These are phyloP conservation scores for Toxotes chatareus DNA, from an alignment of 2,113 vertebrate genomes.

Conservation along the genomic window DNA sequence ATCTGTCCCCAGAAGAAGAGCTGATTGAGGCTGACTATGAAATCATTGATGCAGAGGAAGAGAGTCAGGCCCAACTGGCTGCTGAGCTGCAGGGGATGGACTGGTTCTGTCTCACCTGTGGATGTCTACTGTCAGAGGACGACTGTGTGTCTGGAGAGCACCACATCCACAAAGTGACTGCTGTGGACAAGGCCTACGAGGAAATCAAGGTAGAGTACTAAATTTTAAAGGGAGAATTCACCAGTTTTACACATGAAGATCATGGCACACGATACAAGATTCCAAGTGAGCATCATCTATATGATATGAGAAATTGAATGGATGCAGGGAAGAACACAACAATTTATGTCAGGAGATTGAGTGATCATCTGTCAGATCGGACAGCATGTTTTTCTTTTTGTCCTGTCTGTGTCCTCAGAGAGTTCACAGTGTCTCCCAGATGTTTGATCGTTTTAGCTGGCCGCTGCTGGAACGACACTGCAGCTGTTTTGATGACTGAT, in stretches of 20 bases:
- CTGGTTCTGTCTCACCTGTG: constrained; percentile 91
- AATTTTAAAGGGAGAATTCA: not conserved
- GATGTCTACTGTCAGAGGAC: constrained; percentile 86
- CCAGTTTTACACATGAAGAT: not conserved
- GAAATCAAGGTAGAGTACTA: constrained; percentile 87
- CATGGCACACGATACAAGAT: not conserved
- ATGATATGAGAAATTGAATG: not conserved
- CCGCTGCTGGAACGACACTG: not conserved
- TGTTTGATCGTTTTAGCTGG: constrained; percentile 8
- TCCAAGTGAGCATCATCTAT: not conserved
- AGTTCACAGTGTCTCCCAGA: not conserved
- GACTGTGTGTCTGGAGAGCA: constrained; percentile 87
- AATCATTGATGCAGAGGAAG: constrained; percentile 85
- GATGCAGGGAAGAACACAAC: not conserved
- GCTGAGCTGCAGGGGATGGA: constrained; percentile 85
- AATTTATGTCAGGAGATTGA: not conserved
- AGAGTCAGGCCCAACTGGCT: constrained; percentile 82
- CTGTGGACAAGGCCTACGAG: constrained; percentile 87
- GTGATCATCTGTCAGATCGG: not conserved
- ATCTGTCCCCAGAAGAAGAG: constrained; percentile 71
- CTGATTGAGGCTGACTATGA: constrained; percentile 84
- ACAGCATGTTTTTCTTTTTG: not conserved
- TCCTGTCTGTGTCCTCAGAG: not conserved
- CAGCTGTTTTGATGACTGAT: not conserved
- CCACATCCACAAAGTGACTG: constrained; percentile 86